These are phyloP conservation scores for Sminthurides aquaticus DNA, from an alignment of 2,888 invertebrate species.

Conservation along the genomic window DNA sequence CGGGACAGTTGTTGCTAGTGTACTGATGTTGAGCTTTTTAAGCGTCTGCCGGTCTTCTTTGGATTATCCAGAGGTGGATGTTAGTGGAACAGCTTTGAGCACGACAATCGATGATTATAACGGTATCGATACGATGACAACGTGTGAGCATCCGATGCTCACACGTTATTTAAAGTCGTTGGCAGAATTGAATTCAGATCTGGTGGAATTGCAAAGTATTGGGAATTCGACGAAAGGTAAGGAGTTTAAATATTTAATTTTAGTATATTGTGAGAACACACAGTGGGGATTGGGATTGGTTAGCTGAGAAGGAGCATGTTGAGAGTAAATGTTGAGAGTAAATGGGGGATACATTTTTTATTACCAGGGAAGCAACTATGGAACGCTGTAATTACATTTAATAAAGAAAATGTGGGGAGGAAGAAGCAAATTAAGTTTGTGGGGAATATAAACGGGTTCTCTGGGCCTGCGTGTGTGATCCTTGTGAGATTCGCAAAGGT, in stretches of 20 bases:
- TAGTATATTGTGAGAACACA: too few relatives aligned
- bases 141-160: not conserved
- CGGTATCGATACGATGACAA: not conserved
- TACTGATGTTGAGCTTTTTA: not conserved
- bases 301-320: too few relatives aligned
- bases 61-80: not conserved
- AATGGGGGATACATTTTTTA: not conserved
- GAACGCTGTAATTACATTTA: constrained; percentile 52
- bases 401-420: not conserved
- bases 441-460: constrained; percentile 52
- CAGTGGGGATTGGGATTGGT: too few relatives aligned
- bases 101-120: not conserved
- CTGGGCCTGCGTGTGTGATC: constrained; percentile 49
- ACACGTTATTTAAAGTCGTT: not conserved
- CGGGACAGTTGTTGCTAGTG: too few relatives aligned
- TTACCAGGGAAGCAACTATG: constrained; percentile 50
- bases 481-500: constrained; percentile 49
- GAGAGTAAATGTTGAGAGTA: not conserved
- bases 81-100: not conserved
- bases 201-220: not conserved
- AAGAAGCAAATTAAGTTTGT: constrained; percentile 52
- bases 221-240: not conserved
- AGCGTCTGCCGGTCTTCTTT: not conserved
- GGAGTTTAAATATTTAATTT: not conserved
- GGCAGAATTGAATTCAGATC: not conserved